These are phyloP conservation scores for Phyllotreta striolata DNA, from an alignment of 2,888 invertebrate species.

Conservation along the genomic window DNA sequence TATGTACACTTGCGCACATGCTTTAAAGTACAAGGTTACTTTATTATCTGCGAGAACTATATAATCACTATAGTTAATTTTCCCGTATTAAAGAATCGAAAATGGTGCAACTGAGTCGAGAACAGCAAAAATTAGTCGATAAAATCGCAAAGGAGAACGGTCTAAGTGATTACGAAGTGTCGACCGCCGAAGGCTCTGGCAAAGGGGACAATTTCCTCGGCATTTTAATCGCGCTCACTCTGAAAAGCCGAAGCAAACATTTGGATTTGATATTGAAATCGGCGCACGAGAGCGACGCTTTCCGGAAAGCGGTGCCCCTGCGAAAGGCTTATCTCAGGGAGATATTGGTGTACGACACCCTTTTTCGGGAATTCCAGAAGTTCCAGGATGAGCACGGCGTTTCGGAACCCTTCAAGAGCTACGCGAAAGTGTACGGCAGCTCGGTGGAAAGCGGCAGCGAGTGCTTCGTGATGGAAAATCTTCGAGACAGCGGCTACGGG, in stretches of 20 bases:
- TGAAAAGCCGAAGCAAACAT: constrained; percentile 21
- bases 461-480: constrained; percentile 48
- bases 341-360: constrained; percentile 46
- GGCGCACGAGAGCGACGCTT: constrained; percentile 43
- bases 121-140: constrained; percentile 1
- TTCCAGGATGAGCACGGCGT: constrained; percentile 43
- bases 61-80: too few species aligned
- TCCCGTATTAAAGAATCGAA: neutral
- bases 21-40: too few species aligned
- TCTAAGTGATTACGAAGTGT: constrained; percentile 17
- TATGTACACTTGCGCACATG: too few species aligned
- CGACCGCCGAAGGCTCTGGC: constrained; percentile 7
- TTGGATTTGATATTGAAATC: constrained; percentile 49
- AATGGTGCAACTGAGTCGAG: too few species aligned
- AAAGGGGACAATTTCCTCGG: constrained; percentile 44
- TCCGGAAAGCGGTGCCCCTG: constrained; percentile 43
- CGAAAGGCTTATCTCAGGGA: constrained; percentile 46
- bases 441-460: constrained; percentile 32
- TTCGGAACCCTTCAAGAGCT: constrained; percentile 14
- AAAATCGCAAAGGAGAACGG: constrained; percentile 20
- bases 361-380: constrained; percentile 45
- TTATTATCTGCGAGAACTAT: too few species aligned
- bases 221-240: constrained; percentile 39
- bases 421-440: constrained; percentile 33
- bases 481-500: constrained; percentile 45